Percentiles rank a stretch among this genome's conserved stretches.
These are phyloP conservation scores for Astropecten irregularis DNA, from an alignment of 53 echinoderm and acorn worm species.

Conservation along the genomic window DNA sequence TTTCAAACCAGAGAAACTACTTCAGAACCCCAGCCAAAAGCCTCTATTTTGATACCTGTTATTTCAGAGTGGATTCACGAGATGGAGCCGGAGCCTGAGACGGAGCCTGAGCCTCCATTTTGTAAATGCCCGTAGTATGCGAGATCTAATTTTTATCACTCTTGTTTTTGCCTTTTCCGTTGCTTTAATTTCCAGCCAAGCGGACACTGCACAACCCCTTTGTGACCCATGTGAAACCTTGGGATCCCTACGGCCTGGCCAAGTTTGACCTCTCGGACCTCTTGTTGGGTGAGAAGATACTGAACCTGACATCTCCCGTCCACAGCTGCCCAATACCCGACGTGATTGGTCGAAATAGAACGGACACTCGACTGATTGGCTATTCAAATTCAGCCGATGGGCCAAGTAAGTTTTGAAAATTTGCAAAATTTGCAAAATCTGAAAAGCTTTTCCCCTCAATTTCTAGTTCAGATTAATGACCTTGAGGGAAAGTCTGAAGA, in stretches of 20 bases:
- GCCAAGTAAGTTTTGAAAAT: constrained; percentile 95
- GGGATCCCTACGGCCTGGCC: constrained; percentile 95
- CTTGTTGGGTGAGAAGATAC: constrained; percentile 81
- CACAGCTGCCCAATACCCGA: constrained; percentile 97
- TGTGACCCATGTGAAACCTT: constrained; percentile 73
- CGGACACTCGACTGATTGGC: constrained; percentile 70
- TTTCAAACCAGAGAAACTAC: no score
- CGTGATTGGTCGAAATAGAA: constrained; percentile 70
- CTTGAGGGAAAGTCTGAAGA: no score
- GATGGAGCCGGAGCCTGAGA: no score
- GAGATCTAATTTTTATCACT: no score
- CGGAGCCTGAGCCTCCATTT: no score
- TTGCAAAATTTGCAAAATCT: no score
- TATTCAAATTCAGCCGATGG: constrained; percentile 92
- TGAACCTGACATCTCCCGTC: constrained; percentile 88
- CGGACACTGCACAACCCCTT: constrained; percentile 96
- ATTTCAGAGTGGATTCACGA: no score
- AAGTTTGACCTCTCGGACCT: constrained; percentile 92
- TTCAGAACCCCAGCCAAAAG: no score
- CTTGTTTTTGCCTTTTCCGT: not conserved
- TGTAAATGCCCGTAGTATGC: no score
- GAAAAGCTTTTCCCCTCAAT: no score
- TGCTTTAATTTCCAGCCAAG: constrained; percentile 67
- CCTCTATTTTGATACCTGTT: no score
- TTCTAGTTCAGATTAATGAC: no score